Evolutionary conservation across 2,113 vertebrate species (phyloP).

Genomic region (Rhabdornis inornatus): DNA sequence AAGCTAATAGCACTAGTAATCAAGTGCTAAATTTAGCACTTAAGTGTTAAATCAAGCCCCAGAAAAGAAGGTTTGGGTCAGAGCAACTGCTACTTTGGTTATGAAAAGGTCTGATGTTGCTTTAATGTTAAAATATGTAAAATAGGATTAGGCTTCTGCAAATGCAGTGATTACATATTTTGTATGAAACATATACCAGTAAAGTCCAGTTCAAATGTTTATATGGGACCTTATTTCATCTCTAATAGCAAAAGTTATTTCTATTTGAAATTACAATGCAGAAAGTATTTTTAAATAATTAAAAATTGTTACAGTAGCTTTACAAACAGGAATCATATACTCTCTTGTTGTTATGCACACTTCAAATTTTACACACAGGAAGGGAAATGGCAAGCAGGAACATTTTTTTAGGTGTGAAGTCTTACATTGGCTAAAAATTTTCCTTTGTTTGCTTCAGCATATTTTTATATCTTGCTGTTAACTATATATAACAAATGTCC

Average conservation of each 20-base stretch:
- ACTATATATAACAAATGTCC: not conserved
- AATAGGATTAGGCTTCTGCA: not conserved
- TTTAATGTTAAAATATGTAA: not conserved
- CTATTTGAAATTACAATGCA: not conserved
- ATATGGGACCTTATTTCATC: not conserved
- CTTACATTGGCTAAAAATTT: not conserved
- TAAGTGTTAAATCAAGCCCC: not conserved
- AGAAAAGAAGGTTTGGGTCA: not conserved
- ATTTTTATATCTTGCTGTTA: not conserved
- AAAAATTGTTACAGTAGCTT: not conserved
- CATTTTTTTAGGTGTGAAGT: not conserved
- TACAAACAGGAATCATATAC: not conserved
- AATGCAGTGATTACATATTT: not conserved
- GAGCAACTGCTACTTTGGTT: not conserved
- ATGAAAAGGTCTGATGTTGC: not conserved
- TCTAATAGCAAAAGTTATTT: not conserved
- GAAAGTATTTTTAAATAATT: not conserved
- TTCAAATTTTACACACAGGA: not conserved
- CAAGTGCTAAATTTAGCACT: not conserved
- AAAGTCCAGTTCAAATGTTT: not conserved
- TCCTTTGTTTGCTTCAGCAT: not conserved
- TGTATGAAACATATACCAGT: rapidly evolving
- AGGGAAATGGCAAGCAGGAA: not conserved
- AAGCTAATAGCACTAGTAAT: not conserved
- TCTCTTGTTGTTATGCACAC: not conserved